Percentiles rank a stretch among this genome's conserved stretches.
phyloP scores from a whole-genome alignment of 2,888 invertebrate genomes.

The Drosophila prolongata region DNA sequence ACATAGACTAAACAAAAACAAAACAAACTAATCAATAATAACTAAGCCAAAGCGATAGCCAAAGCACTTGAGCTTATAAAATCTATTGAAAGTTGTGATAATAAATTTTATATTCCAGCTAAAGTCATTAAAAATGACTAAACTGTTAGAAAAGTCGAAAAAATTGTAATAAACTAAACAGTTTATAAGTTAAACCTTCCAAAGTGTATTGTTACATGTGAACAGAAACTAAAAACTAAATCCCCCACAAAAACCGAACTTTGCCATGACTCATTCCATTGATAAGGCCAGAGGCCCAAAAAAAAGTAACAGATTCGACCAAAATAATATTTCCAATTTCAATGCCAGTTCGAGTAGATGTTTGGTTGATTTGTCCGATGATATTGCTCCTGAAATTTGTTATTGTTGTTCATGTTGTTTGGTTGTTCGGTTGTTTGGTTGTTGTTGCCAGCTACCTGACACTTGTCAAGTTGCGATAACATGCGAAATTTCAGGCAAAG shows the following conservation, averaged over 20 bases:
- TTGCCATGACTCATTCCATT: slow-evolving; percentile 29
- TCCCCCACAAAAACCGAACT: slow-evolving; percentile 1
- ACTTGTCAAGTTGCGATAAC: slow-evolving; percentile 74
- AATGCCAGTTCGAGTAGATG: slow-evolving; percentile 33
- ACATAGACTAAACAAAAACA: background rate
- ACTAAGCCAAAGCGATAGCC: slow-evolving; percentile 12
- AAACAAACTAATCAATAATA: slow-evolving; percentile 1
- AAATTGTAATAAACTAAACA: too few relatives aligned
- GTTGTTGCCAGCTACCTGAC: slow-evolving; percentile 50
- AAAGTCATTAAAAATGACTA: background rate
- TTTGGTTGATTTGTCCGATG: slow-evolving; percentile 18
- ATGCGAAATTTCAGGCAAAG: slow-evolving; percentile 68
- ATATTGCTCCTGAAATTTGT: slow-evolving; percentile 28
- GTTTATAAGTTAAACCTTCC: too few relatives aligned
- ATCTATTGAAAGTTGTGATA: background rate
- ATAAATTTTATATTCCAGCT: background rate
- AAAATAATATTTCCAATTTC: slow-evolving; percentile 42
- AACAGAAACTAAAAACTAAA: background rate
- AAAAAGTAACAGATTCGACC: slow-evolving; percentile 17
- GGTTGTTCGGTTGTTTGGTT: slow-evolving; percentile 10
- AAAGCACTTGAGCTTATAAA: slow-evolving; percentile 16
- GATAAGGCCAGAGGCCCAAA: slow-evolving; percentile 46
- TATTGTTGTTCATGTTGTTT: slow-evolving; percentile 26
- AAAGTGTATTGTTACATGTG: background rate
- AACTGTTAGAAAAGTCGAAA: background rate